Conservation (phyloP, 2,888 invertebrate genomes). For the Lithodes maja region DNA sequence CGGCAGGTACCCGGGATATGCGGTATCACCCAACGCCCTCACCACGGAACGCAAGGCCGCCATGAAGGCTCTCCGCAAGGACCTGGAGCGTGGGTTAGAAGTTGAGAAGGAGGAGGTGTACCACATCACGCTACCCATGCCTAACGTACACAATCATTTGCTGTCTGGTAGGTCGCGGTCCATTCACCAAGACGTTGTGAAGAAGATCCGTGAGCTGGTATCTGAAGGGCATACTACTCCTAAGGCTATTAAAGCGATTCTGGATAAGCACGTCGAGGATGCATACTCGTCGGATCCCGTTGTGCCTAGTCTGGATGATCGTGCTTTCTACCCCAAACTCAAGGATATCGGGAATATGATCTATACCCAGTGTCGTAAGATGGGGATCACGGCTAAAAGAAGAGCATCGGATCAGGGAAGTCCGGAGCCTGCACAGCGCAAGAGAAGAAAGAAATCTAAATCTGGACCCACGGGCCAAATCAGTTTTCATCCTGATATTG, state of each 20-base stretch:
- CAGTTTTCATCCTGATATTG: no score
- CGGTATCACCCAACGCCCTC: slow-evolving; percentile 31
- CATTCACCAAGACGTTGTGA: slow-evolving; percentile 40
- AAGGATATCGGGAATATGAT: slow-evolving; percentile 58
- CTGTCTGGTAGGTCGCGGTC: slow-evolving; percentile 39
- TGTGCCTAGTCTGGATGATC: slow-evolving; percentile 48
- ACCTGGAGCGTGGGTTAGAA: slow-evolving; percentile 6
- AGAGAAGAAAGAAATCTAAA: slow-evolving; percentile 13
- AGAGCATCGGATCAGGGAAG: slow-evolving; percentile 15
- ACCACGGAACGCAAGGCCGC: slow-evolving; percentile 45
- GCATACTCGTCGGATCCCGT: slow-evolving; percentile 37
- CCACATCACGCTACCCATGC: slow-evolving; percentile 54
- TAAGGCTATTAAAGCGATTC: slow-evolving; percentile 35
- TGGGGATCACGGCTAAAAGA: slow-evolving; percentile 47
- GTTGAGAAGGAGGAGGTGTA: slow-evolving; percentile 54
- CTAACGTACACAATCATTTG: slow-evolving; percentile 45
- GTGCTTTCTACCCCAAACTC: slow-evolving; percentile 52
- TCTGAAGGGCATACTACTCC: slow-evolving; percentile 47
- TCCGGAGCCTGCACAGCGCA: slow-evolving; percentile 27
- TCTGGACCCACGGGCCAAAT: background rate
- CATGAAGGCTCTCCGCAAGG: slow-evolving; percentile 44
- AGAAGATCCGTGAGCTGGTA: slow-evolving; percentile 43
- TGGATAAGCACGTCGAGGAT: slow-evolving; percentile 45
- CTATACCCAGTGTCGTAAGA: slow-evolving; percentile 41
- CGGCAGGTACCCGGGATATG: slow-evolving; percentile 58